A percentile compares a stretch with the other conserved stretches of the same genome.
Conservation (phyloP, 37 sponge, comb jelly and placozoan species). For the Ephydatia muelleri region DNA sequence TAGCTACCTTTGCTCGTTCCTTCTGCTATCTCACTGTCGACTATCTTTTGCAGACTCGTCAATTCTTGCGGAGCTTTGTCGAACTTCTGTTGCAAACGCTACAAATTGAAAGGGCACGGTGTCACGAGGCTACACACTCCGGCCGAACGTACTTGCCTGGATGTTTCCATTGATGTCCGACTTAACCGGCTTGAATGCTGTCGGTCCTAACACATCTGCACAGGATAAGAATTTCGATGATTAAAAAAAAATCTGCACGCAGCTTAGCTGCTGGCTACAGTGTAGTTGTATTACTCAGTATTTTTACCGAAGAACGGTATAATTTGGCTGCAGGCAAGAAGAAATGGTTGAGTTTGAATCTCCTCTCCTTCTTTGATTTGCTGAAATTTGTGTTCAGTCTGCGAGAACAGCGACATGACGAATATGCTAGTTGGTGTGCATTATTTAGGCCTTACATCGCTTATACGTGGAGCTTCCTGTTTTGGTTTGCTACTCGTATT, state of each 20-base stretch:
- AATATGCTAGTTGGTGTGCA: neutral
- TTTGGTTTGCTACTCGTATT: neutral
- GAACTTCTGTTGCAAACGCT: slow-evolving; percentile 61
- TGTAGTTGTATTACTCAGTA: neutral
- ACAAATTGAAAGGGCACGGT: neutral
- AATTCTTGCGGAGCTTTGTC: slow-evolving; percentile 46
- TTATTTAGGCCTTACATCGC: neutral
- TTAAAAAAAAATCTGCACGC: no score
- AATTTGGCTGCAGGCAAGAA: slow-evolving; percentile 62
- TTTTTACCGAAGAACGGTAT: slow-evolving; percentile 71
- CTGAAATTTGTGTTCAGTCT: slow-evolving; percentile 49
- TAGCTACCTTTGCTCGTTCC: slow-evolving; percentile 49
- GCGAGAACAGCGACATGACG: slow-evolving; percentile 72
- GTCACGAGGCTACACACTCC: neutral
- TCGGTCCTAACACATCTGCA: slow-evolving; percentile 68
- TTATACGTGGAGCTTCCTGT: neutral
- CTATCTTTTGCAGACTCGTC: slow-evolving; percentile 63
- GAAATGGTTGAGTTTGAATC: slow-evolving; percentile 63
- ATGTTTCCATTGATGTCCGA: slow-evolving; percentile 82
- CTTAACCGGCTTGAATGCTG: slow-evolving; percentile 76
- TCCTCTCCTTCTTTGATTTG: slow-evolving; percentile 47
- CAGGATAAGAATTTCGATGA: neutral
- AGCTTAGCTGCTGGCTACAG: no score
- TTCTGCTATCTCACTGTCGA: slow-evolving; percentile 72
- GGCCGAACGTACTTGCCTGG: slow-evolving; percentile 13